Conservation (phyloP, 2,113 vertebrate species). For the Okapia johnstoni region DNA sequence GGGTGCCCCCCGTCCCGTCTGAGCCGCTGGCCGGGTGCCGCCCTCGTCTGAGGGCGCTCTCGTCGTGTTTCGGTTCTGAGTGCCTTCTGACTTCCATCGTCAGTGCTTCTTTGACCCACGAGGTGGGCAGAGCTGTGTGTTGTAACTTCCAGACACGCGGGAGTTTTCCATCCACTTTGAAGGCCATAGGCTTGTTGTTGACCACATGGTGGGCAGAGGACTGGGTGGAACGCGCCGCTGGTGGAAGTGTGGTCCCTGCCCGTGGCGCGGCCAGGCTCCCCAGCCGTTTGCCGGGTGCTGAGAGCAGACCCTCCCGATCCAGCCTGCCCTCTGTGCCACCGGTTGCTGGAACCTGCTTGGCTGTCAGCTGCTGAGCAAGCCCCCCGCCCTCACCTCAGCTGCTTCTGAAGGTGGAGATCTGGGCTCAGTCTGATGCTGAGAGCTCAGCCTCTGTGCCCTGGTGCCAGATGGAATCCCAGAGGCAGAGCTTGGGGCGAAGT, state of each 20-base stretch:
- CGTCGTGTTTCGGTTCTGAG: neutral
- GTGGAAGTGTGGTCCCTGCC: neutral
- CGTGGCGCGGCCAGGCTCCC: accelerated
- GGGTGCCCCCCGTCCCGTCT: neutral
- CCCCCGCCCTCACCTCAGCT: accelerated
- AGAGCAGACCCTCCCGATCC: neutral
- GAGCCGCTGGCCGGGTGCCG: accelerated
- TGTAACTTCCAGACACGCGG: neutral
- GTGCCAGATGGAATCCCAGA: neutral
- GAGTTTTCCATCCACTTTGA: neutral
- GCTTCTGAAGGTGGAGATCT: neutral
- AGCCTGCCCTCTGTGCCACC: accelerated
- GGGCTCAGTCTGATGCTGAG: accelerated
- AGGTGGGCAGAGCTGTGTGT: neutral
- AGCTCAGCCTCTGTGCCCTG: neutral
- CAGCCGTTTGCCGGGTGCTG: accelerated
- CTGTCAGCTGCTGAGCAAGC: accelerated
- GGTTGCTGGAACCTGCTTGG: accelerated
- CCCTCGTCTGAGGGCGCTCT: neutral
- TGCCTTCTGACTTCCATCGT: neutral
- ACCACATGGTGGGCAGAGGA: accelerated
- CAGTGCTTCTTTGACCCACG: neutral
- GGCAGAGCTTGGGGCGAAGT: neutral
- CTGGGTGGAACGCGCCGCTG: accelerated
- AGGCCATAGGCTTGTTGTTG: neutral